Evolutionary conservation across 2,797 vertebrate species (phyloP), one percentile per base, ranked within the genome.

Genomic region (Microchirus variegatus): DNA sequence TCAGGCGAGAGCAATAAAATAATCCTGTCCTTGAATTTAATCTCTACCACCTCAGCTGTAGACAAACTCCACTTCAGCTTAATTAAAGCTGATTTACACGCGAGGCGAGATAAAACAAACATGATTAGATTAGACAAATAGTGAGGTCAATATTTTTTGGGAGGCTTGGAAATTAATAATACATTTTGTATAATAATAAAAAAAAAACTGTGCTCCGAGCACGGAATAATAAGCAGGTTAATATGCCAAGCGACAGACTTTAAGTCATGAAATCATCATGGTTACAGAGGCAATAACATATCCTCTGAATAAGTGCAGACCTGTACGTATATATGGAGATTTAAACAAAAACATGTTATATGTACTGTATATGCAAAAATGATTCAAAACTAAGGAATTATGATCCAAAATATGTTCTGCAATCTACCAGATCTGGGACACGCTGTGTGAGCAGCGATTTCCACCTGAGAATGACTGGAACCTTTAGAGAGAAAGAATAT

Each of bases 21-120:
- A 79, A 85, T 82, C 68, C 66, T 56, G 77, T 74, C 81, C 85
- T 87, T 87, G 82, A 76, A 83, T 82, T 75, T 78, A 84, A 87
- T 88, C 82, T 80, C 40, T 46, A 10, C 59, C 38, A 59, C 65
- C 68, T 78, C 77, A 50, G 72, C 69, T 67, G 53, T 9, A 77
- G 74, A 86, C 81, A 79, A 85, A 82, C 76, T 86, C 83, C 66
- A 80, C 77, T 79, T 63, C 61, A 41, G 66, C 78, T 81, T 90
- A 90, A 92, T 93, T 92, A 92, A 87, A 88, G 83, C 83, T 88
- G 90, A 91, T 91, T 91, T 90, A 77, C 84, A 84, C 80, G 78
- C 41, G 58, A 63, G 87, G 87, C 83, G 59, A 85, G 80, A 89
- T 85, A 75, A 79, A 90, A 91, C 88, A 90, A 92, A 89, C 87